Conservation (phyloP, 1,140 invertebrate species). For the Drosophila murphyi region DNA sequence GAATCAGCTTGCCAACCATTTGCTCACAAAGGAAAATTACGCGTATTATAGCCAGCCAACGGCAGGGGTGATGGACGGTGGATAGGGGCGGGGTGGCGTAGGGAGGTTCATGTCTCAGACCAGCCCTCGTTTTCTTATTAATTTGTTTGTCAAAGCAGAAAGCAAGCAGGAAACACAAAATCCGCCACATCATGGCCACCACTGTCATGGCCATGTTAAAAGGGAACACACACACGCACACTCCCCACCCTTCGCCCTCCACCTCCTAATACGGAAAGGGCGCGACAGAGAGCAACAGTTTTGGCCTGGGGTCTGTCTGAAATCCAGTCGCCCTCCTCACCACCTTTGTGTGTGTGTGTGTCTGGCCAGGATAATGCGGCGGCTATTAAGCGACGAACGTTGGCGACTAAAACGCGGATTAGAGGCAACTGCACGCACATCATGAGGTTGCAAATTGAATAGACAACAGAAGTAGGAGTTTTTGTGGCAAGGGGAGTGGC, state of each 20-base stretch:
- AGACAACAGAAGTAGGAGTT: neutral
- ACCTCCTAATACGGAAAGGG: neutral
- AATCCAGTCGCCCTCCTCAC: too few relatives aligned
- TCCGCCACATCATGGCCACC: conserved; percentile 61
- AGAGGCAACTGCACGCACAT: conserved; percentile 74
- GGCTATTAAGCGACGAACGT: conserved; percentile 27
- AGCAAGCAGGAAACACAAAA: conserved; percentile 56
- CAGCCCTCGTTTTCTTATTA: conserved; percentile 69
- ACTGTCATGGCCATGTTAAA: conserved; percentile 14
- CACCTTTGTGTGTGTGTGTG: neutral
- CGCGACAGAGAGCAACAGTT: conserved; percentile 30
- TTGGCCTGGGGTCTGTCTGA: conserved; percentile 13
- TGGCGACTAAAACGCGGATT: conserved; percentile 75
- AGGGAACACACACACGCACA: conserved; percentile 7
- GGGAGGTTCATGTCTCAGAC: conserved; percentile 14
- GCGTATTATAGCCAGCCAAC: conserved; percentile 71
- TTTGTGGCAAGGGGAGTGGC: neutral
- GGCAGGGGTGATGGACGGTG: neutral
- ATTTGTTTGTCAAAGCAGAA: conserved; percentile 71
- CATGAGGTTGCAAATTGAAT: conserved; percentile 48
- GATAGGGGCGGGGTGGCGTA: neutral
- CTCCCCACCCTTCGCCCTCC: neutral
- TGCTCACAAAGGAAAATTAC: conserved; percentile 71
- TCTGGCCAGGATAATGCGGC: conserved; percentile 29
- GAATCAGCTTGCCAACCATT: conserved; percentile 56